Evolutionary conservation across 2,113 vertebrate species (phyloP).

Genomic region (Camarhynchus parvulus): DNA sequence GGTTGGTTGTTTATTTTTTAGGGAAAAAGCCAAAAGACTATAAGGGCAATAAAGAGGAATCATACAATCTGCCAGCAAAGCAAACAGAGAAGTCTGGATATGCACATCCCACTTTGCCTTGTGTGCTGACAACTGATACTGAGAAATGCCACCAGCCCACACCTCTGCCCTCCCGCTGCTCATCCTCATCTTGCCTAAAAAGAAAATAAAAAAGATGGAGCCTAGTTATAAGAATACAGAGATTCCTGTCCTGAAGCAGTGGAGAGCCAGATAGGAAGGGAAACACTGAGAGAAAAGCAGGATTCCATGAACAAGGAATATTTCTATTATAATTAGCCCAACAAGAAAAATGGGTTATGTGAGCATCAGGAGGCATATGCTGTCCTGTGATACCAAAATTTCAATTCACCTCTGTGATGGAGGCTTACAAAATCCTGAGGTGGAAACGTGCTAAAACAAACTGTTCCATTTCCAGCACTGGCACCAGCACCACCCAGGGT

Average conservation of each 20-base stretch:
- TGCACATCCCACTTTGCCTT: background rate
- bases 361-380: background rate
- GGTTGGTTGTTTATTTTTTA: background rate
- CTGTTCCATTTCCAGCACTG: background rate
- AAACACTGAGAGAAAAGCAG: background rate
- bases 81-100: background rate
- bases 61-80: background rate
- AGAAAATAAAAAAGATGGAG: fast-evolving
- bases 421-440: background rate
- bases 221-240: background rate
- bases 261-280: background rate
- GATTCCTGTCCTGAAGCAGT: background rate
- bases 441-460: background rate
- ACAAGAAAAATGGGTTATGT: background rate
- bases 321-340: background rate
- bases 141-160: background rate
- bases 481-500: background rate
- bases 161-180: background rate
- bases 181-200: background rate
- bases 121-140: background rate
- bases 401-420: background rate
- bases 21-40: background rate
- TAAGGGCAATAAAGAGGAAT: background rate
- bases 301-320: background rate
- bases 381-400: background rate